Base-by-base conservation (phyloP, 2,797 vertebrate genomes). In the Diglossa cyanea region DNA sequence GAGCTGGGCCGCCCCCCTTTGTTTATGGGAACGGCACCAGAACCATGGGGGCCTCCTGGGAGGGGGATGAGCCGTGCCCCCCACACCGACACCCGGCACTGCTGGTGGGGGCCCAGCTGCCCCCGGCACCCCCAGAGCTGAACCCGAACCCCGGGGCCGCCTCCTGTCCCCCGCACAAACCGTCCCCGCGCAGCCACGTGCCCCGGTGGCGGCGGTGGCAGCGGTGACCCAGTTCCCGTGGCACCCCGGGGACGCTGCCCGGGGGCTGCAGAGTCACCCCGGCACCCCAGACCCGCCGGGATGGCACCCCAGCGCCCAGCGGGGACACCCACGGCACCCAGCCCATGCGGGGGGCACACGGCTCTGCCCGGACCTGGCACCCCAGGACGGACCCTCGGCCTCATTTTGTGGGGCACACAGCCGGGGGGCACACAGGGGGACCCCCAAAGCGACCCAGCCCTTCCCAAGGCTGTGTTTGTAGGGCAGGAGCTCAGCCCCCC, bases 281-380 rank as follows among this genome's bases (percentile, higher is more conserved):
- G 54, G n/a, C 70, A 6, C 79, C 65, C 51, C 3, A 18, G 19
- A 53, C 15, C 25, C 6, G 1, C 47, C 28, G 0, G 76, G 76
- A 61, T 42, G 61, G 0, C 37, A 11, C 42, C 79, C 50, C 42
- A 1, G 28, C 40, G n/a, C 51, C 66, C 50, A 0, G 13, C 0
- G 9, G 57, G 51, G 37, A 55, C 48, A 19, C 8, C 10, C 1
- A 1, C 20, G 7, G 2, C 57, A 4, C 48, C 66, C 42, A 1
- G 0, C 54, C 66, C 42, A 0, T 0, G 39, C 8, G 12, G 44
- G 39, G 35, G 4, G n/a, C 62, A 30, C 13, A 0, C 0, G 0
- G 8, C 3, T 0, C 37, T 33, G 54, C 18, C 25, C 2, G 11
- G 39, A 16, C 9, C 51, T 47, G 76, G 44, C 48, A 53, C 28